A percentile compares a stretch with the other conserved stretches of the same genome.
Conservation (phyloP, 37 sponge, comb jelly and placozoan genomes). For the Hexactinellida sp. region DNA sequence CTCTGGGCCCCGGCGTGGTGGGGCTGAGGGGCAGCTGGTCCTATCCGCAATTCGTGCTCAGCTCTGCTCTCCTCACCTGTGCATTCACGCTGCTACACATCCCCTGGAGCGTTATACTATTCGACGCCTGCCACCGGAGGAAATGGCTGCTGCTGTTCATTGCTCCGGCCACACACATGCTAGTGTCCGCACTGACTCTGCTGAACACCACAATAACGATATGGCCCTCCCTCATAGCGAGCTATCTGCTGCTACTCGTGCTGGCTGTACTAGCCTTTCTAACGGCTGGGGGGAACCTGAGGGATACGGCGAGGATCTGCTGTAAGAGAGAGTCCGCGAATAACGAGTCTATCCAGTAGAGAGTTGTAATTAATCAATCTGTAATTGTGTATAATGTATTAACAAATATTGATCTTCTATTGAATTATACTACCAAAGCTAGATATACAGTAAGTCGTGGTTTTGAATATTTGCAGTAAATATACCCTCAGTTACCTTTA, state of each 20-base stretch:
- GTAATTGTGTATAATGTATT: neutral
- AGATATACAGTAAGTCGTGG: too few species aligned
- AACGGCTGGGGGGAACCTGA: neutral
- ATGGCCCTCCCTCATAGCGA: neutral
- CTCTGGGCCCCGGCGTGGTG: conserved; percentile 37
- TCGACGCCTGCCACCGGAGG: neutral
- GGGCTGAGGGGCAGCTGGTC: conserved; percentile 24
- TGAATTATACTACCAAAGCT: neutral
- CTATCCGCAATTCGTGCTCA: neutral
- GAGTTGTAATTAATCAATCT: neutral
- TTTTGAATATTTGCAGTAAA: too few species aligned
- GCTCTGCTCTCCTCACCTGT: neutral
- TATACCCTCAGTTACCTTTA: too few species aligned
- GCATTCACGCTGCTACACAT: conserved; percentile 7
- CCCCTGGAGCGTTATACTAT: conserved; percentile 1
- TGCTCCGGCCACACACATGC: neutral
- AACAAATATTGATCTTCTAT: neutral
- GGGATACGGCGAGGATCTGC: neutral
- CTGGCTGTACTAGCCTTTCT: neutral
- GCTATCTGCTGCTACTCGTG: neutral
- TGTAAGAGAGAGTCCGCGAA: neutral
- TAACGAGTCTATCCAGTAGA: neutral
- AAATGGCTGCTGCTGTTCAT: neutral
- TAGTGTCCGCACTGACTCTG: neutral
- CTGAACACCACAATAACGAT: neutral